Base-by-base conservation (phyloP, 2,113 vertebrate genomes). In the Gymnorhina tibicen region DNA sequence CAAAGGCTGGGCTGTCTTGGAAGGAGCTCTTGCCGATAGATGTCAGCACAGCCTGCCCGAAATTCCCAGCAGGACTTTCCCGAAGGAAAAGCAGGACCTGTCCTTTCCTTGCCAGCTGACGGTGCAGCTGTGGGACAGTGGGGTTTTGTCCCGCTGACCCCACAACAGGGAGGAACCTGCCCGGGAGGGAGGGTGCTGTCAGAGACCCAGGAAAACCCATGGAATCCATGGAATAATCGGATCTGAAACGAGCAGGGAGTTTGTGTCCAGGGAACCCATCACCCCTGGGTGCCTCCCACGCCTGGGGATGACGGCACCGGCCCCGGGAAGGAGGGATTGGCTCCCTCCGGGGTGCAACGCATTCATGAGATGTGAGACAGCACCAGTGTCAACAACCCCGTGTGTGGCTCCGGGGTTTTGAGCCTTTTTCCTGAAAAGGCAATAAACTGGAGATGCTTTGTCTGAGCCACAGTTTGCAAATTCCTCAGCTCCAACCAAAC, bases 21-120 rank as follows among this genome's bases (percentile, higher is more conserved):
- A 22, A 83, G 69, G 47, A 91, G 74, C 82, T 92, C 33, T 11
- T 84, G 86, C 96, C 96, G 85, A 96, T 93, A 96, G 96, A 47
- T 96, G 95, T 95, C 96, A 95, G 95, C 93, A 94, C 90, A 96
- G 93, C 42, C 95, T 95, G 82, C 73, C 62, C 39, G 0, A 89
- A 95, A 37, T 37, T 32, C 67, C 52, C 1, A 42, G 70, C 42
- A 33, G 24, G 7, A 59, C 16, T n/a, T 66, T 58, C n/a, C 35
- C 28, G 1, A 35, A 72, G 41, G 63, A 62, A 62, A 28, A 73
- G 69, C 74, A 16, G 35, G 22, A 53, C 35, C 35, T 13, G 58
- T 37, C 32, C 44, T 68, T 41, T 37, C 41, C 39, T 56, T 68
- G 60, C 53, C 32, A 4, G 55, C 59, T 2, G 13, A 11, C 11